phyloP scores from a whole-genome alignment of 2,113 vertebrate genomes.

The Limanda limanda region DNA sequence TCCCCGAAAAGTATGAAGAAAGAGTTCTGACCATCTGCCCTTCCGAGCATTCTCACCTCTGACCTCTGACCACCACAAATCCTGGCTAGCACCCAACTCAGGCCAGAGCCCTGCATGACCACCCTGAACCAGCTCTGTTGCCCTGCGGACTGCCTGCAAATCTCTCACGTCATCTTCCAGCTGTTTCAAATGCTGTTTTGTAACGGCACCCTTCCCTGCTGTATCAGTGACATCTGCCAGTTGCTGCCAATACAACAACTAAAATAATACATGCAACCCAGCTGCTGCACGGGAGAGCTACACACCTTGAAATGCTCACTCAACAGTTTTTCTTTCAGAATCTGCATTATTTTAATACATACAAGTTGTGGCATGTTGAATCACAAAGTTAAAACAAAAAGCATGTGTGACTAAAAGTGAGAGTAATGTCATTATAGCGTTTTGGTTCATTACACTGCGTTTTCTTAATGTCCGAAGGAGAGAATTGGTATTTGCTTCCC shows the following conservation, averaged over 20 bases:
- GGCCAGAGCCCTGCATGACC: slow-evolving; percentile 57
- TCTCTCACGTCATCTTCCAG: slow-evolving; percentile 14
- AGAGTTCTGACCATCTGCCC: slow-evolving; percentile 80
- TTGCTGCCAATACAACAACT: slow-evolving; percentile 7
- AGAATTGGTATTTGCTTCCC: slow-evolving; percentile 32
- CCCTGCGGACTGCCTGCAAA: slow-evolving; percentile 37
- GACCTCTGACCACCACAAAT: slow-evolving; percentile 82
- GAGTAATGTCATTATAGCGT: not conserved
- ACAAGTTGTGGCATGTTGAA: not conserved
- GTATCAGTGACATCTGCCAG: slow-evolving; percentile 9
- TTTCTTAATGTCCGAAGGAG: not conserved
- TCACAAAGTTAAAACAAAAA: not conserved
- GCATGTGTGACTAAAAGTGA: not conserved
- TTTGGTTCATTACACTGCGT: not conserved
- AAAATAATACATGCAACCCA: slow-evolving; percentile 3
- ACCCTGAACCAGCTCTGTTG: slow-evolving; percentile 39
- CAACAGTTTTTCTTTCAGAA: not conserved
- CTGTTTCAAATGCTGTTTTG: slow-evolving; percentile 21
- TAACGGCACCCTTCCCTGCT: slow-evolving; percentile 8
- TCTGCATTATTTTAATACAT: not conserved
- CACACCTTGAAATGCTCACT: not conserved
- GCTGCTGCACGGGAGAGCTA: not conserved
- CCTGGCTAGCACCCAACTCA: slow-evolving; percentile 59
- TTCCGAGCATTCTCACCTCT: slow-evolving; percentile 76
- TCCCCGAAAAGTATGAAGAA: slow-evolving; percentile 64